Evolutionary conservation across 1,140 invertebrate species (phyloP).

Genomic region (Drusus annulatus): DNA sequence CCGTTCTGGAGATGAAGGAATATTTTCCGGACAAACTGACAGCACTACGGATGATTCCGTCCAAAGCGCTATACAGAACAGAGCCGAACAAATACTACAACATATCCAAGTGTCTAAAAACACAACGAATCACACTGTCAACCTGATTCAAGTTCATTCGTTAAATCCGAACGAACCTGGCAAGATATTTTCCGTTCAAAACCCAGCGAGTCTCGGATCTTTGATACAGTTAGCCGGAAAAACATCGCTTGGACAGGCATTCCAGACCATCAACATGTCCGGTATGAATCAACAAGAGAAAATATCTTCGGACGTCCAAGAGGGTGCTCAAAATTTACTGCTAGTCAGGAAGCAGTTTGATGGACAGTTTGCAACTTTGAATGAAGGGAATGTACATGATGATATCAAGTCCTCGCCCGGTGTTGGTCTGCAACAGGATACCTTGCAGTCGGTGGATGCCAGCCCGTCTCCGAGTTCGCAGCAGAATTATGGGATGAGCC

Average conservation of each 20-base stretch:
- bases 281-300: slow-evolving; percentile 42
- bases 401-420: neutral
- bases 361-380: slow-evolving; percentile 23
- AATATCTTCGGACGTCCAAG: slow-evolving; percentile 45
- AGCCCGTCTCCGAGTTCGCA: slow-evolving; percentile 15
- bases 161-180: slow-evolving; percentile 49
- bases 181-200: slow-evolving; percentile 56
- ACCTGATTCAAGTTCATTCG: slow-evolving; percentile 57
- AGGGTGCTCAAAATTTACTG: slow-evolving; percentile 46
- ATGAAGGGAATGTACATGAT: neutral
- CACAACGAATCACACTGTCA: slow-evolving; percentile 48
- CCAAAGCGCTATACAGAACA: slow-evolving; percentile 36
- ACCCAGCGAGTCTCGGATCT: slow-evolving; percentile 45
- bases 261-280: slow-evolving; percentile 47
- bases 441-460: neutral
- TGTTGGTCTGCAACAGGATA: slow-evolving; percentile 3
- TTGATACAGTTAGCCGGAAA: slow-evolving; percentile 53
- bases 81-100: slow-evolving; percentile 38
- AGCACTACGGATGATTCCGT: slow-evolving; percentile 38
- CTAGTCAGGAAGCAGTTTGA: slow-evolving; percentile 54
- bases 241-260: slow-evolving; percentile 32
- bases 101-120: slow-evolving; percentile 51
- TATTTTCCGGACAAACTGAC: slow-evolving; percentile 43
- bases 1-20: slow-evolving; percentile 43
- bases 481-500: slow-evolving; percentile 23